Evolutionary conservation across 2,888 invertebrate genomes (phyloP), one percentile per base, ranked within the genome.

Genomic region (Stenolophus ochropezus): DNA sequence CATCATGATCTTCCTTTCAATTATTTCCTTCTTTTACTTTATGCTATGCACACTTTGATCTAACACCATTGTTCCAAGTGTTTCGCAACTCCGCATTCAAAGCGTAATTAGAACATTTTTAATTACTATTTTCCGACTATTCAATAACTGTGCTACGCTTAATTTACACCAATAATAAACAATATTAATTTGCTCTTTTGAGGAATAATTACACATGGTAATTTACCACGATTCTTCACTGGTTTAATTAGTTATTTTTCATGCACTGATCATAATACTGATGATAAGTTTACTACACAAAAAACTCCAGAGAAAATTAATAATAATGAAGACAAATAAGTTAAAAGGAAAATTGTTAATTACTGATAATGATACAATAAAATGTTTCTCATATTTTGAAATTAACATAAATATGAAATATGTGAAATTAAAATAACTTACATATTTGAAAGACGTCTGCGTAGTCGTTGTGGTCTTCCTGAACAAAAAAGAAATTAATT

Each of bases 21-120:
- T 73, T 73, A 73, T 73, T 73, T 73, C 73, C 73, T 49, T 73
- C 47, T 73, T 73, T 73, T 73, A 73, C 73, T 73, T 73, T 49
- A 61, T 56, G 14, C 56, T 21, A 21, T 69, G 20, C 65, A 69
- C 65, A 69, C 14, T 25, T 61, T 61, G 23, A 61, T 25, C 61
- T 61, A 61, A 16, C 65, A 18, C 65, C 18, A 69, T 69, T 69
- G 65, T 69, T 69, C 25, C 16, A 69, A 69, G 16, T 18, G 65
- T 33, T 69, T 69, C 65, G 33, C 27, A 69, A 69, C 33, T 33
- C 33, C 65, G 27, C 65, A 69, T 69, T 69, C 27, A 69, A 69
- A 69, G 33, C 33, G 33, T 69, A 69, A 69, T 69, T 69, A 69
- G 65, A 69, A 69, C 65, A 69, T 69, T 69, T 27, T 69, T 69